Percentiles rank a stretch among this genome's conserved stretches.
These are phyloP conservation scores for Leptopilina clavipes DNA, from an alignment of 1,140 invertebrate genomes.

Conservation along the genomic window DNA sequence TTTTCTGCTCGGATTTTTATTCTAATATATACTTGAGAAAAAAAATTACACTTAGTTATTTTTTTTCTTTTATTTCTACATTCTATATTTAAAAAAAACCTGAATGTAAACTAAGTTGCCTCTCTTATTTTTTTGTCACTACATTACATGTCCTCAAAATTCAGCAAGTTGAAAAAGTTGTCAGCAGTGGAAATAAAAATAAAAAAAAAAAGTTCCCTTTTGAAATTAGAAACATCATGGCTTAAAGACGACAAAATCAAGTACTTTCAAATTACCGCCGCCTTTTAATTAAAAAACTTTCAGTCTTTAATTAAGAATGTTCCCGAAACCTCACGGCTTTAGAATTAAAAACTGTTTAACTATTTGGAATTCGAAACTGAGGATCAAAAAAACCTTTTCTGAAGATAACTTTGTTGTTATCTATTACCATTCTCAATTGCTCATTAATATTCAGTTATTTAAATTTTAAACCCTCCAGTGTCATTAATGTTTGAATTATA, in stretches of 20 bases:
- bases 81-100: too few relatives aligned
- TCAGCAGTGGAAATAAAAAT: not conserved
- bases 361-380: not conserved
- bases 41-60: too few relatives aligned
- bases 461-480: too few relatives aligned
- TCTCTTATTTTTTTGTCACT: not conserved
- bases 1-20: not conserved
- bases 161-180: not conserved
- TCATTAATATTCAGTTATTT: not conserved
- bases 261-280: not conserved
- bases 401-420: not conserved
- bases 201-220: conserved; percentile 1
- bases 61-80: too few relatives aligned
- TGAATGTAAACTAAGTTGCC: too few relatives aligned
- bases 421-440: not conserved
- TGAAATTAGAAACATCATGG: not conserved
- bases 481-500: too few relatives aligned
- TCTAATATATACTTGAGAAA: too few relatives aligned
- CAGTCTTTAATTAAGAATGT: not conserved
- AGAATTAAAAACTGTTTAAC: not conserved
- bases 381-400: not conserved
- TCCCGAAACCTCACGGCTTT: not conserved
- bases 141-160: not conserved
- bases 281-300: conserved; percentile 17
- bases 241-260: not conserved